Percentiles rank a stretch among this genome's conserved stretches.
Conservation (phyloP, 2,888 invertebrate genomes). For the Ceramica pisi region DNA sequence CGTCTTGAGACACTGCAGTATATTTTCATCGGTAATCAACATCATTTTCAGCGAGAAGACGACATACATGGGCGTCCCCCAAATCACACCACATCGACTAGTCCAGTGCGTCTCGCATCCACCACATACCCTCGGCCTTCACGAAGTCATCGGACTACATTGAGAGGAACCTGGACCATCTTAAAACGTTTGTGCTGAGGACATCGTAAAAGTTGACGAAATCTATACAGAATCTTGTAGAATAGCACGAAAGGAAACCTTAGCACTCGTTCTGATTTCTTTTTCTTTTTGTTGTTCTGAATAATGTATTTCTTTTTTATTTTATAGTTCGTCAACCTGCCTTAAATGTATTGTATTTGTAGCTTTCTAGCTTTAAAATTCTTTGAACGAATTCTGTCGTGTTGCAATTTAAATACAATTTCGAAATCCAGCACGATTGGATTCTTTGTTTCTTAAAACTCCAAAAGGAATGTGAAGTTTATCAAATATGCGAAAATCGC, state of each 20-base stretch:
- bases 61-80: too few relatives aligned
- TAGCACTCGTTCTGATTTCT: not conserved
- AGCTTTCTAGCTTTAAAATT: conserved; percentile 15
- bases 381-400: conserved; percentile 11
- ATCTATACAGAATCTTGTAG: not conserved
- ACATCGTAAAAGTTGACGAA: not conserved
- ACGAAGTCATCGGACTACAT: too few relatives aligned
- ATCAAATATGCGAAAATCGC: not conserved
- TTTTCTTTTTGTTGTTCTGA: not conserved
- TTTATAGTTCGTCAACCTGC: not conserved
- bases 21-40: too few relatives aligned
- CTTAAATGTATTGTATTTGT: not conserved
- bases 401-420: not conserved
- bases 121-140: too few relatives aligned
- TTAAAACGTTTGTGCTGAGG: not conserved
- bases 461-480: not conserved
- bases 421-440: conserved; percentile 36
- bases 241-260: not conserved
- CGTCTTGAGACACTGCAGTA: too few relatives aligned
- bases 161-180: not conserved
- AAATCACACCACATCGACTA: too few relatives aligned
- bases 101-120: too few relatives aligned
- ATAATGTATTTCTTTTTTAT: not conserved
- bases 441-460: conserved; percentile 11
- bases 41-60: too few relatives aligned